Evolutionary conservation across 2,113 vertebrate genomes (phyloP), one percentile per base, ranked within the genome.

Genomic region (Antechinus flavipes): DNA sequence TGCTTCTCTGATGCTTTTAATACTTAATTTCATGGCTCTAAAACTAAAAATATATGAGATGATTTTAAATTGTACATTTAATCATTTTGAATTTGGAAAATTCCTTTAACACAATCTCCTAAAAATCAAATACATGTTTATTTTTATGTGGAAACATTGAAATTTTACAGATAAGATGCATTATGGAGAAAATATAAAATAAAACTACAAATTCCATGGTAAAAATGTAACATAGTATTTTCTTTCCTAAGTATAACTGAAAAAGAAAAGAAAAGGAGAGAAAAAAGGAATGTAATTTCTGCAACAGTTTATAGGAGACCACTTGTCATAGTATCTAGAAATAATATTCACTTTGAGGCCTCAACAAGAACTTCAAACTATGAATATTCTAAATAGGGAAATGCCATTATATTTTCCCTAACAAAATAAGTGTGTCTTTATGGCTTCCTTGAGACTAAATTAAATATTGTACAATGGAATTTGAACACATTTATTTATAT

Each of bases 131-230:
- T 93, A 26, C 68, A 94, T 93, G 90, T 50, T 4, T 55, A 91
- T 68, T 91, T 93, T 94, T 95, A 91, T 90, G 76, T 93, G 61
- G 91, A 95, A 92, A 54, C 50, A 22, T 52, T 93, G 56, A 46
- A 10, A 35, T 24, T 94, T 96, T 92, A 94, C 84, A 97, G 93
- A 95, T 95, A 24, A 91, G 56, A 96, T 91, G 10, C 68, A 2
- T 42, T 47, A 3, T 76, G 25, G 91, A 47, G 42, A 91, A 96
- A 95, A 93, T 24, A 93, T 91, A 14, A 50, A 54, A 91, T 61
- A 93, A 95, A 91, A 42, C 24, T n/a, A 91, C 93, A 53, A 90
- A 90, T 95, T 91, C 25, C 35, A 61, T 25, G 26, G 90, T 26
- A 95, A 7, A 30, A 16, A 23, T 94, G 24, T 93, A 56, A n/a